Percentiles rank a stretch among this genome's conserved stretches.
Conservation (phyloP, 2,797 vertebrate species). For the Phalanger gymnotis region DNA sequence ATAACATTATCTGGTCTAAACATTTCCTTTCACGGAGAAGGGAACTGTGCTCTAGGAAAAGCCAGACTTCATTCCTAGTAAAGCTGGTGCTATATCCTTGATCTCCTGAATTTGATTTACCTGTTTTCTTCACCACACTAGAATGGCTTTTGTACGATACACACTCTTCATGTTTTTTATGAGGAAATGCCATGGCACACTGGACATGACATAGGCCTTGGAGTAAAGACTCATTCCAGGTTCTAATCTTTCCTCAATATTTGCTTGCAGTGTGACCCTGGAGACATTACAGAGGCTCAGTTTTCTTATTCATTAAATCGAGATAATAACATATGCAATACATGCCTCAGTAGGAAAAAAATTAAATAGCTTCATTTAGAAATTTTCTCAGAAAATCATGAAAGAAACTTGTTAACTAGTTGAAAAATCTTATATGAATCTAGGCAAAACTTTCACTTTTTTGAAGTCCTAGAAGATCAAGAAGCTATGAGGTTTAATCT, state of each 20-base stretch:
- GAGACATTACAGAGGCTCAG: rapidly evolving
- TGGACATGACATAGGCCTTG: neutral
- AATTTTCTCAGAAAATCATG: neutral
- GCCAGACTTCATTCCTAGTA: neutral
- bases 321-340: neutral
- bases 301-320: neutral
- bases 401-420: neutral
- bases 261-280: neutral
- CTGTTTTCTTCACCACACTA: neutral
- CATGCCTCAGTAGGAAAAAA: neutral
- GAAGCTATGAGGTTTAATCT: neutral
- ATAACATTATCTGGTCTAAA: neutral
- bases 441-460: neutral
- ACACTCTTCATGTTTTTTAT: neutral
- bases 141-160: neutral
- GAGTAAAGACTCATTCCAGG: neutral
- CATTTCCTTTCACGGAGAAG: neutral
- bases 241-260: neutral
- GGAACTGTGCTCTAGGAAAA: neutral
- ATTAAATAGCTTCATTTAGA: neutral
- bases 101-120: neutral
- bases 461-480: neutral
- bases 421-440: neutral
- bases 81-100: neutral
- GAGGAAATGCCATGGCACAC: neutral